These are phyloP conservation scores for Cydia amplana DNA, from an alignment of 1,140 invertebrate genomes.

Conservation along the genomic window DNA sequence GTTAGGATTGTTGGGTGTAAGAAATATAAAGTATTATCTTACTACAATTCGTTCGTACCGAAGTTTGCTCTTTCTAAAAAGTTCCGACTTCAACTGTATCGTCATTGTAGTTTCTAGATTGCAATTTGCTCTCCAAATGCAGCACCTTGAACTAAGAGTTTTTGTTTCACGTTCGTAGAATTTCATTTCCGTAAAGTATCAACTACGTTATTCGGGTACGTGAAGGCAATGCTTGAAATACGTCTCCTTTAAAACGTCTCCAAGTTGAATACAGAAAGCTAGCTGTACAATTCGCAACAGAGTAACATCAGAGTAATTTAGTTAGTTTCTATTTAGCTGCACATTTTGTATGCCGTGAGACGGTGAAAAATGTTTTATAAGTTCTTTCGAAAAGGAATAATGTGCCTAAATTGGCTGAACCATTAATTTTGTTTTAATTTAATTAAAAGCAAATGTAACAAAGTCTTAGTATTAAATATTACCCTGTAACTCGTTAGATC, in stretches of 20 bases:
- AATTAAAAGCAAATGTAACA: neutral
- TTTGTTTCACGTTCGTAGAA: constrained; percentile 16
- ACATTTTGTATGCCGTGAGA: neutral
- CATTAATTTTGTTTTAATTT: neutral
- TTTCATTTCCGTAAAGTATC: constrained; percentile 17
- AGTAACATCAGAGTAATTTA: constrained; percentile 14
- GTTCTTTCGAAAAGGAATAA: too few relatives aligned
- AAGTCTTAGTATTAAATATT: neutral
- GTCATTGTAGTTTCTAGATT: neutral
- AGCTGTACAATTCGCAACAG: constrained; percentile 6
- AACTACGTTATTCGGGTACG: constrained; percentile 18
- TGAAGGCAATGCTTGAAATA: constrained; percentile 21
- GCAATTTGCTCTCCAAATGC: neutral
- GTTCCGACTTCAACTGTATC: neutral
- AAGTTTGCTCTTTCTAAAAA: neutral
- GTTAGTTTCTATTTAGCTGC: constrained; percentile 13
- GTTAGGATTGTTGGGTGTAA: too few relatives aligned
- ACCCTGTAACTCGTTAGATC: neutral
- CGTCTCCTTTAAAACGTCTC: constrained; percentile 18
- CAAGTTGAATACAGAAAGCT: constrained; percentile 6
- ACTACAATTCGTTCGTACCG: too few relatives aligned
- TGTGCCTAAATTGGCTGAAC: too few relatives aligned
- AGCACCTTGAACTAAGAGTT: constrained; percentile 14
- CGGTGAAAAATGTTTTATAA: neutral
- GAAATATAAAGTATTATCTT: too few relatives aligned